phyloP scores from a whole-genome alignment of 2,888 invertebrate species.

The Drosophila testacea region DNA sequence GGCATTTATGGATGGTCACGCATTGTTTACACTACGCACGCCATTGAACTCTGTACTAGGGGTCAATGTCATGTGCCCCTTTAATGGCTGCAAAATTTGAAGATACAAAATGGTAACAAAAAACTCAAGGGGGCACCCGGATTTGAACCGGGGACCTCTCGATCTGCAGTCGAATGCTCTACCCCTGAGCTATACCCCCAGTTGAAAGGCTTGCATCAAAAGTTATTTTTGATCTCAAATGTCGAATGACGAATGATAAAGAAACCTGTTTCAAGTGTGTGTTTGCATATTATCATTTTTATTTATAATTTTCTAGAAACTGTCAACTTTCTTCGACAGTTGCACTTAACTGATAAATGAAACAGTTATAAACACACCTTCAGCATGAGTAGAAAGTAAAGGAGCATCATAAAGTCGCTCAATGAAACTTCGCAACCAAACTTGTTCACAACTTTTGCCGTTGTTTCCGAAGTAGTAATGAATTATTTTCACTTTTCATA shows the following conservation, averaged over 20 bases:
- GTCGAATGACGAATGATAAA: not conserved
- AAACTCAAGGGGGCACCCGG: conserved; percentile 73
- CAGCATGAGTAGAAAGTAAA: not conserved
- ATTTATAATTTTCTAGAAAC: conserved; percentile 6
- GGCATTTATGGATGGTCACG: conserved; percentile 29
- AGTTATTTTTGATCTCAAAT: conserved; percentile 21
- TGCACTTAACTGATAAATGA: not conserved
- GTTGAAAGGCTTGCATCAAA: not conserved
- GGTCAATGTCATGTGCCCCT: conserved; percentile 27
- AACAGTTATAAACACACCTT: not conserved
- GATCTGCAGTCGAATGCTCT: conserved; percentile 81
- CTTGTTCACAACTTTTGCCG: not conserved
- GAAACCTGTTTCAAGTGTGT: conserved; percentile 11
- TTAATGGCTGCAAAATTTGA: not conserved
- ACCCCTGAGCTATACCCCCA: conserved; percentile 78
- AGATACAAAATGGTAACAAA: conserved; percentile 5
- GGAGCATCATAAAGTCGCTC: not conserved
- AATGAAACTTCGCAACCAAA: not conserved
- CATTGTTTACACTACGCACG: conserved; percentile 27
- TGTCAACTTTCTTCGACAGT: not conserved
- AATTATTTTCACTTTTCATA: too few relatives aligned
- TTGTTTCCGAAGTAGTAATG: too few relatives aligned
- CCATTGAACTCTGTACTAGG: not conserved
- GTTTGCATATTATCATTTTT: conserved; percentile 37
- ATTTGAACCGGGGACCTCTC: conserved; percentile 81